These are phyloP conservation scores for Lagopus leucura DNA, from an alignment of 2,113 vertebrate genomes.

Conservation along the genomic window DNA sequence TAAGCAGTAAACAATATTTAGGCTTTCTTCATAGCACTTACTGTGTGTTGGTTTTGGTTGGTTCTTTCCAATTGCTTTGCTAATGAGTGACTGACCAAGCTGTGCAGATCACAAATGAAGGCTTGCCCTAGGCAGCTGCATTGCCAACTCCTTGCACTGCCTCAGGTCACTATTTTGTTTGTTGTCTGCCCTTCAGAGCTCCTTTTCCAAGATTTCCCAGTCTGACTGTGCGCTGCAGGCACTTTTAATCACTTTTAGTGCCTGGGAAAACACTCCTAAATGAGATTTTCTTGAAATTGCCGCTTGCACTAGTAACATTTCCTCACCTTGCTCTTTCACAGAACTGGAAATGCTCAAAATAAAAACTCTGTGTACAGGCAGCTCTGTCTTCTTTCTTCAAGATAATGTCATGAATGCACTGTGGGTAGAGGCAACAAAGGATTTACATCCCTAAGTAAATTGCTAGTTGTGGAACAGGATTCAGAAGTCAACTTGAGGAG, in stretches of 20 bases:
- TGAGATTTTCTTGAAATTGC: neutral
- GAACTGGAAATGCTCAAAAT: neutral
- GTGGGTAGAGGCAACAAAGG: neutral
- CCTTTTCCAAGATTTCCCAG: neutral
- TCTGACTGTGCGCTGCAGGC: neutral
- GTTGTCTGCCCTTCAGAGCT: neutral
- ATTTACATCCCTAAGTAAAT: neutral
- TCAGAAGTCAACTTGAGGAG: neutral
- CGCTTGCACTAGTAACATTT: neutral
- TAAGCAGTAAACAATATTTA: neutral
- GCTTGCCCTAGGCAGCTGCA: neutral
- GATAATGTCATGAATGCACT: neutral
- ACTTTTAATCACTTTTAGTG: constrained; percentile 6
- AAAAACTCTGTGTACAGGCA: neutral
- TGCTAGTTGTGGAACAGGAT: neutral
- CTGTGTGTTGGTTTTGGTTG: neutral
- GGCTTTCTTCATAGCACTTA: neutral
- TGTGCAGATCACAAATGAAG: neutral
- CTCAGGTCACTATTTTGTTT: neutral
- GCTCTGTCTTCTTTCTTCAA: neutral
- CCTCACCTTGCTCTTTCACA: neutral
- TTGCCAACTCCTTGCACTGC: neutral
- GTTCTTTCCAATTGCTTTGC: neutral
- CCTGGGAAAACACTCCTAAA: neutral
- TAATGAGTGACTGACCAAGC: constrained; percentile 5